Evolutionary conservation across 2,888 invertebrate species (phyloP), one percentile per base, ranked within the genome.

Genomic region (Eupithecia abbreviata): DNA sequence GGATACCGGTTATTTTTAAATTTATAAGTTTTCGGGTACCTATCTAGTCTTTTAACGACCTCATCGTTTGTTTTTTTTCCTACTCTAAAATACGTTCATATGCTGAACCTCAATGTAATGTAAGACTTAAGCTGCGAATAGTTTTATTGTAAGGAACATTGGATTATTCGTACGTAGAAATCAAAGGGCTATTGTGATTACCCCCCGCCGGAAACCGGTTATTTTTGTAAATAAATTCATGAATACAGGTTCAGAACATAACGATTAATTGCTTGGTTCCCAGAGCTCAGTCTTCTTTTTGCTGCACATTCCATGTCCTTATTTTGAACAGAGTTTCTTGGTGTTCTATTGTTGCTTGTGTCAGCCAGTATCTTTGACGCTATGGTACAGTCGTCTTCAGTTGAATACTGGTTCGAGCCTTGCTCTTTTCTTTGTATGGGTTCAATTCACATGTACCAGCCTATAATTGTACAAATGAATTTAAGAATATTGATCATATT

Each of bases 121-220:
- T 65, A 41, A 65, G 13, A 15, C 15, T 43, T 55, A 55, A 55
- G 0, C n/a, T 45, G 65, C 55, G 15, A 76, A 76, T 10, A n/a
- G 47, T 62, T 74, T 49, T 71, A 42, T 66, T 66, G 41, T 7
- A 42, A 66, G 13, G 68, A 49, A 49, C 43, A 74, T 62, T 45
- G 10, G 71, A 71, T 75, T 77, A 75, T 43, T 42, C 43, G 73
- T 73, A 75, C 13, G n/a, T 15, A 43, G 42, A 69, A 76, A 75
- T 67, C 51, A 55, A 73, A 49, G 68, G 75, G 49, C 58, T 72
- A 76, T 79, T 76, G 76, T 79, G 72, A 75, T 72, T 66, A 71
- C 74, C 78, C 80, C 75, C n/a, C 76, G 73, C 74, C 65, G 69
- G 10, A 42, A 79, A 80, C 81, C 78, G 75, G 81, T 80, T 80